Evolutionary conservation across 2,113 vertebrate species (phyloP).

Genomic region (Equus przewalskii): DNA sequence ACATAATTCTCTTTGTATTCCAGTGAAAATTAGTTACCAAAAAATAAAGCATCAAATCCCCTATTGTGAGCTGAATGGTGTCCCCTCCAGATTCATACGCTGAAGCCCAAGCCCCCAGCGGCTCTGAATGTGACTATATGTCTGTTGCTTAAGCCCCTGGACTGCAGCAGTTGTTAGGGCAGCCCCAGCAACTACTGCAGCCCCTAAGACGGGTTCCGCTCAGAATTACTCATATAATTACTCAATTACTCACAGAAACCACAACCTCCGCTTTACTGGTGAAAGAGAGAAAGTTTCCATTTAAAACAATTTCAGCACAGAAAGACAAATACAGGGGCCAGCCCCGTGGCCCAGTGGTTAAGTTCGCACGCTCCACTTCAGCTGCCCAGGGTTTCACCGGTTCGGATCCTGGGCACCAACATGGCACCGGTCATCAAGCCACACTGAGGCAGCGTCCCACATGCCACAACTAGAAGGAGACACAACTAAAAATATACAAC

Average conservation of each 20-base stretch:
- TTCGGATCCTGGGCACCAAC: no score
- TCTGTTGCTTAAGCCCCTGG: background rate
- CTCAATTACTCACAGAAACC: no score
- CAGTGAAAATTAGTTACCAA: background rate
- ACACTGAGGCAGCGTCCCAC: no score
- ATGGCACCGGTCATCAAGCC: no score
- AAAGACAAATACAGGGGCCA: slow-evolving; percentile 15
- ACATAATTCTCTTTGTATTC: background rate
- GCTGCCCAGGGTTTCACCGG: no score
- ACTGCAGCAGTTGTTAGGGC: background rate
- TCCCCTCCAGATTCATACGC: background rate
- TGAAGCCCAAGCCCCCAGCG: background rate
- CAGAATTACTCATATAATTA: background rate
- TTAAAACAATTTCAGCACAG: background rate
- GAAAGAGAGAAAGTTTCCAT: background rate
- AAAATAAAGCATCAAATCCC: background rate
- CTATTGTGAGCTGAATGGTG: background rate
- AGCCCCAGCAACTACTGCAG: background rate
- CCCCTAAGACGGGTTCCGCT: background rate
- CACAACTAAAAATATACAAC: no score
- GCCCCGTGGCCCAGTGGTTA: no score
- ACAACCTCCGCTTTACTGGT: background rate
- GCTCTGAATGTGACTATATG: background rate
- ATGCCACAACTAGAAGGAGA: no score
- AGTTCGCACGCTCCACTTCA: no score